phyloP scores from a whole-genome alignment of 2,113 vertebrate species.

The Pardalotus punctatus region DNA sequence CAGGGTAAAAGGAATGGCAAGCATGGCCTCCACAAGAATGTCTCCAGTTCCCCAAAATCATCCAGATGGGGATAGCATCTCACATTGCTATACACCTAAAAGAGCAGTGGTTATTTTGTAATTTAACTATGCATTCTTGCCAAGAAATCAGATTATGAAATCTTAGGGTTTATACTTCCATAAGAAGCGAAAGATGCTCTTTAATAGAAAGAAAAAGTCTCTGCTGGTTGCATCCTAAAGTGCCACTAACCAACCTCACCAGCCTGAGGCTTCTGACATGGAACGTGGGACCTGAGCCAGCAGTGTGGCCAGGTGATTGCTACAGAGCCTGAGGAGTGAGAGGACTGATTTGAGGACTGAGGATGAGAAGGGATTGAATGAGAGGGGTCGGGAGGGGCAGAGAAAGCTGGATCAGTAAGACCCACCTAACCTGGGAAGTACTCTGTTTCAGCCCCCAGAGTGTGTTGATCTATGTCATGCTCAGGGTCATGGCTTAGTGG shows the following conservation, averaged over 20 bases:
- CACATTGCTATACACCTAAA: neutral
- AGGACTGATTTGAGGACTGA: neutral
- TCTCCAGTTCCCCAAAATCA: neutral
- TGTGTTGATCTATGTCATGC: neutral
- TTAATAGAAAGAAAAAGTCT: neutral
- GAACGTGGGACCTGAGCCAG: neutral
- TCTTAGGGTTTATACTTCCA: neutral
- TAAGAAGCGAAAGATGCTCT: rapidly evolving
- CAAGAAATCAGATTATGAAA: neutral
- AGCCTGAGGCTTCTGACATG: neutral
- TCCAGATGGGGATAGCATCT: neutral
- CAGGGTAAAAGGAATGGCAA: neutral
- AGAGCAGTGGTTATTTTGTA: neutral
- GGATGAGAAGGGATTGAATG: neutral
- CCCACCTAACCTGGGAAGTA: neutral
- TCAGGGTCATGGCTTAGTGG: neutral
- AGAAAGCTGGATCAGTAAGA: neutral
- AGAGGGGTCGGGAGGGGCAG: rapidly evolving
- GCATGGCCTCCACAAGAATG: neutral
- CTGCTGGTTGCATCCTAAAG: neutral
- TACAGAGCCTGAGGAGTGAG: neutral
- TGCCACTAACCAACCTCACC: neutral
- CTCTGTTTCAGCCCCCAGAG: neutral
- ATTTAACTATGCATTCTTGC: neutral
- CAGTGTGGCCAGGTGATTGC: neutral